Conservation (phyloP, 2,797 vertebrate genomes). For the Lepilemur septentrionalis region DNA sequence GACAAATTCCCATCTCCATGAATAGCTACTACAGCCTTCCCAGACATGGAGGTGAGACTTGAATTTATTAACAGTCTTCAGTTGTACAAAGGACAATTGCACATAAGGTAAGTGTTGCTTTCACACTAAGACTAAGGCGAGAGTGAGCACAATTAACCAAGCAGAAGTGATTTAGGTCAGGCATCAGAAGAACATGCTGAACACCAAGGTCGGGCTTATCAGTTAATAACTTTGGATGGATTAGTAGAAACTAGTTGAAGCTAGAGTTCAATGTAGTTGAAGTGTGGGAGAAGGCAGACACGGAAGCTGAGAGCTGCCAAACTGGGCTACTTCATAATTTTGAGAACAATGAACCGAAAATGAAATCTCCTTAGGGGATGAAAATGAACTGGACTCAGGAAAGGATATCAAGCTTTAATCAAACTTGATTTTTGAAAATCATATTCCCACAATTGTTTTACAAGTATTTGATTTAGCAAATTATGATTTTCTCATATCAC, state of each 20-base stretch:
- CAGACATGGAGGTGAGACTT: conserved; percentile 76
- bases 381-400: conserved; percentile 14
- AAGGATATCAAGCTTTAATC: not conserved
- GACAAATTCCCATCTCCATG: conserved; percentile 67
- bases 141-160: conserved; percentile 55
- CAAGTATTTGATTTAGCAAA: conserved; percentile 40
- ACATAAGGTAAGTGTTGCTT: conserved; percentile 65
- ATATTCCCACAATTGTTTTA: not conserved
- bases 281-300: not conserved
- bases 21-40: conserved; percentile 63
- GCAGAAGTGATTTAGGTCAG: conserved; percentile 51
- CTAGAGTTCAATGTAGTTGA: not conserved
- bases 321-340: not conserved
- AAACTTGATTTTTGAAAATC: conserved; percentile 28
- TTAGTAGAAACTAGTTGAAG: conserved; percentile 39
- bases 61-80: conserved; percentile 80
- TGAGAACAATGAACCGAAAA: not conserved
- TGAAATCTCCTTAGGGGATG: not conserved
- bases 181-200: conserved; percentile 36
- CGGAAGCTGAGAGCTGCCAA: not conserved
- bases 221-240: not conserved
- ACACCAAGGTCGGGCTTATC: not conserved
- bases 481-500: not conserved
- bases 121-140: conserved; percentile 64
- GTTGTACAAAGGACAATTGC: conserved; percentile 68